Base-by-base conservation (phyloP, 2,797 vertebrate genomes). In the Falco cherrug region DNA sequence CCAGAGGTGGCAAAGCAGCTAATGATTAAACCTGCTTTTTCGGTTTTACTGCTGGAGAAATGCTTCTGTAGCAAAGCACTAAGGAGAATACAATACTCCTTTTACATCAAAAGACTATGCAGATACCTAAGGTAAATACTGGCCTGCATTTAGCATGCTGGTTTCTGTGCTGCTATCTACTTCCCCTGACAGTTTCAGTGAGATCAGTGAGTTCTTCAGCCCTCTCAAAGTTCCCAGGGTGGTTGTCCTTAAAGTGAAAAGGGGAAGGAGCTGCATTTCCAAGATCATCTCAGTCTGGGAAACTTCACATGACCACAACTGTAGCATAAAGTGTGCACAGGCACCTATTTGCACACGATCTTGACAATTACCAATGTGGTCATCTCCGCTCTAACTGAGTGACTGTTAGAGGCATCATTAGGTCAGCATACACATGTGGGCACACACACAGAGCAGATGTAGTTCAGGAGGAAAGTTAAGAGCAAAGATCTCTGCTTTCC, bases 11-110 rank as follows among this genome's bases (percentile, higher is more conserved):
- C 84, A 74, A 64, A 73, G 21, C 77, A 94, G 90, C 93, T 96
- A 97, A 97, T 95, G 75, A 96, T 96, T 96, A 96, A 97, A 90
- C 95, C 76, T 47, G 57, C 50, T 81, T 94, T 93, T 91, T 93
- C 10, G 1, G 57, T 82, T 94, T 94, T 84, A 61, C 75, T 84
- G 88, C 85, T 89, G 75, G 77, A 80, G 88, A 94, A 95, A 56
- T 76, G 65, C 91, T 76, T 89, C 79, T 70, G 64, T 74, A 88
- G 73, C 65, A 92, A 80, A 90, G 71, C 61, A 39, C 50, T 4
- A 15, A 75, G 45, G 39, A 91, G 73, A 91, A 81, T 33, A 95
- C 91, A 93, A 89, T 92, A 39, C 65, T 88, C n/a, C 35, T 91
- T 92, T 87, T 88, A 87, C 83, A 93, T 92, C 82, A 93, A 88